phyloP scores from a whole-genome alignment of 2,888 invertebrate species.

The Meloe dianella region DNA sequence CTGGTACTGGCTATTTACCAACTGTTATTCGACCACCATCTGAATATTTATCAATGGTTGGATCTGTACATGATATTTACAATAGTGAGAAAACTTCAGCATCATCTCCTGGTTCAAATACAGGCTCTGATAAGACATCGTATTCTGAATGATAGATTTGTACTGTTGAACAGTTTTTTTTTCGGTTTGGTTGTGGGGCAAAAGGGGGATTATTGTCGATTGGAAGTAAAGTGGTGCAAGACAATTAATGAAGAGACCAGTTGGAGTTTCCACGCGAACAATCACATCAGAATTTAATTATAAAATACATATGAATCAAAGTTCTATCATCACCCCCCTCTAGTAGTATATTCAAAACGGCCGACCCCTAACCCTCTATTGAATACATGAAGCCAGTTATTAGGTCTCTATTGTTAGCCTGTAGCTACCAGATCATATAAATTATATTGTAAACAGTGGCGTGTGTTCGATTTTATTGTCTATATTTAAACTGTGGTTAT shows the following conservation, averaged over 20 bases:
- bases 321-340: slow-evolving; percentile 48
- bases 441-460: slow-evolving; percentile 60
- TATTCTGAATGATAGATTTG: slow-evolving; percentile 60
- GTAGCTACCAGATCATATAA: slow-evolving; percentile 61
- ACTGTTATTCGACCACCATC: slow-evolving; percentile 71
- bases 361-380: slow-evolving; percentile 45
- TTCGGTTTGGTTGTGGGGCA: not conserved
- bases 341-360: slow-evolving; percentile 43
- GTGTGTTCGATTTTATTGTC: slow-evolving; percentile 55
- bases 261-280: slow-evolving; percentile 55
- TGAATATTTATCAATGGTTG: slow-evolving; percentile 54
- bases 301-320: slow-evolving; percentile 59
- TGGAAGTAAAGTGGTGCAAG: slow-evolving; percentile 10
- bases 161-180: not conserved
- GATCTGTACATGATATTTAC: slow-evolving; percentile 58
- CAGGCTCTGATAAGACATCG: slow-evolving; percentile 64
- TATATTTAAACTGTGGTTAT: slow-evolving; percentile 53
- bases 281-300: slow-evolving; percentile 61
- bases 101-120: slow-evolving; percentile 62
- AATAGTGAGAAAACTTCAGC: slow-evolving; percentile 57
- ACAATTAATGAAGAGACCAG: slow-evolving; percentile 32
- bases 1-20: slow-evolving; percentile 82
- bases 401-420: slow-evolving; percentile 59
- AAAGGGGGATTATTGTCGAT: slow-evolving; percentile 2
- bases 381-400: slow-evolving; percentile 60